Percentiles rank a stretch among this genome's conserved stretches.
Evolutionary conservation across 2,888 invertebrate species (phyloP).

Genomic region (Chrysodeixis includens): DNA sequence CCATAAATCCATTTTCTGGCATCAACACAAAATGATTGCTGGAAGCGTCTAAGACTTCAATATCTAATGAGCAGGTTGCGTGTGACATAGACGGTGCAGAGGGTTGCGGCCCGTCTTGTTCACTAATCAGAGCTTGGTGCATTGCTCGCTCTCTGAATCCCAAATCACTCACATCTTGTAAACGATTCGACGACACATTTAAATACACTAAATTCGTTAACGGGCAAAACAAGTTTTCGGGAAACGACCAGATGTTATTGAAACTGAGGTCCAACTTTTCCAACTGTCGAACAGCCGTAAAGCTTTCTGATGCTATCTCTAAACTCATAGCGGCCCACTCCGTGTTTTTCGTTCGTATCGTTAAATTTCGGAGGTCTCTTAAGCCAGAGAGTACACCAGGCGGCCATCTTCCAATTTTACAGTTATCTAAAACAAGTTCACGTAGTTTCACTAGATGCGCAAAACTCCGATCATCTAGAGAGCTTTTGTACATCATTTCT

Average conservation of each 20-base stretch:
- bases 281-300: constrained; percentile 93
- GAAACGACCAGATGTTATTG: constrained; percentile 97
- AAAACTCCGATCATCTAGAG: constrained; percentile 93
- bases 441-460: constrained; percentile 94
- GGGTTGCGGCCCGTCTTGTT: constrained; percentile 86
- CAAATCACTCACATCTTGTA: constrained; percentile 96
- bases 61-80: constrained; percentile 92
- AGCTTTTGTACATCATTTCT: constrained; percentile 94
- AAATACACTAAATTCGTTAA: constrained; percentile 93
- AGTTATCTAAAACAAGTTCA: constrained; percentile 94
- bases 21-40: constrained; percentile 95
- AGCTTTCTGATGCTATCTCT: constrained; percentile 94
- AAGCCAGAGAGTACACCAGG: constrained; percentile 94
- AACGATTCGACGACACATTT: constrained; percentile 95
- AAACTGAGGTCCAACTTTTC: constrained; percentile 95
- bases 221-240: constrained; percentile 95
- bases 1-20: constrained; percentile 95
- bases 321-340: constrained; percentile 95
- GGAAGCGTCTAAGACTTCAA: constrained; percentile 95
- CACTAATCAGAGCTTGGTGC: constrained; percentile 91
- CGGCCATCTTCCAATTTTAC: constrained; percentile 95
- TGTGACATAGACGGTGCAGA: constrained; percentile 81
- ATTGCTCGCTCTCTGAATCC: constrained; percentile 93
- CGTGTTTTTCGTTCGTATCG: constrained; percentile 95
- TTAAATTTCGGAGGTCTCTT: constrained; percentile 94